Base-by-base conservation (phyloP, 1,140 invertebrate species). In the Lepeophtheirus salmonis region DNA sequence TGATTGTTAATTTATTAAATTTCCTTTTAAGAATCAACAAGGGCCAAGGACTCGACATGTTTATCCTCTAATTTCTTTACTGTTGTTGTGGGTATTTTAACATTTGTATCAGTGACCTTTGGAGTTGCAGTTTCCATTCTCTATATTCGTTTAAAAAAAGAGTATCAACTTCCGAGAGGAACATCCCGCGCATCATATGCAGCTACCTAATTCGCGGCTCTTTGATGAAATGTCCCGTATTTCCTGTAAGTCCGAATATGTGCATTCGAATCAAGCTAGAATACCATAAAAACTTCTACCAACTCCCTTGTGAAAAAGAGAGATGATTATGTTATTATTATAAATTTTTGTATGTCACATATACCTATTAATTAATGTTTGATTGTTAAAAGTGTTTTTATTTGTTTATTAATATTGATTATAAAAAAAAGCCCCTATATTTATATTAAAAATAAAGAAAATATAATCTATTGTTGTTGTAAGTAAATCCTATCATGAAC, bases 81-180 rank as follows among this genome's bases (percentile, higher is more conserved):
- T 10, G 21, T 22, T 14, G 23, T 30, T 30, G 50, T 20, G 16
- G 10, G 20, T 14, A n/a, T 3, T 1, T 18, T n/a, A n/a, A 12
- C 23, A 20, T 12, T 50, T 6, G 12, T 17, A 1, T 63, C 2
- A n/a, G 2, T 3, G 18, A 18, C 2, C 14, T n/a, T 3, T 22
- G 3, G 23, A 20, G 16, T 54, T 14, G n/a, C 22, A 20, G n/a
- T 22, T 3, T 14, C 3, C 18, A 20, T 12, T 53, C 0, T 3
- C 21, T n/a, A 62, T 26, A 10, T 4, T 21, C 13, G 25, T 16
- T 4, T 62, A 18, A 13, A 14, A 17, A 22, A 49, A 41, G 6
- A n/a, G 1, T 62, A 22, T 60, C 18, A n/a, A 20, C 24, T 51
- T 64, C 23, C 66, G 66, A 58, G 18, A 60, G 6, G 25, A 63